Percentiles rank a stretch among this genome's conserved stretches.
Evolutionary conservation across 2,888 invertebrate species (phyloP).

Genomic region (Ormyrus nitidulus): DNA sequence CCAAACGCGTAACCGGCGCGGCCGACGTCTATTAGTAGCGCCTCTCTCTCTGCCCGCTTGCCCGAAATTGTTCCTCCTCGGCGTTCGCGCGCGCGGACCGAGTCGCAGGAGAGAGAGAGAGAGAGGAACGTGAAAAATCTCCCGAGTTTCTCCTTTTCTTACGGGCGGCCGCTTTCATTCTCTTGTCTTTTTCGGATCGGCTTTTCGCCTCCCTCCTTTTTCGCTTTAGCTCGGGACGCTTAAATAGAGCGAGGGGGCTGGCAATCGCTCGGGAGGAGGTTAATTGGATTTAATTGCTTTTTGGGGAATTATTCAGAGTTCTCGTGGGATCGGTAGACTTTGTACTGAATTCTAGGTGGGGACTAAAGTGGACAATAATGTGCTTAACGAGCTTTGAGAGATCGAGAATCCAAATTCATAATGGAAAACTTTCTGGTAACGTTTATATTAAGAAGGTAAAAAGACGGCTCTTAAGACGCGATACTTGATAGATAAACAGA

Average conservation of each 20-base stretch:
- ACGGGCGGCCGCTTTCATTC: no score
- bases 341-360: no score
- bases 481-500: conserved; percentile 33
- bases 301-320: no score
- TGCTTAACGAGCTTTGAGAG: no score
- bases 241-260: no score
- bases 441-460: conserved; percentile 9
- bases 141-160: not conserved
- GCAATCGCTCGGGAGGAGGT: no score
- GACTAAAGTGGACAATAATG: no score
- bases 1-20: conserved; percentile 41
- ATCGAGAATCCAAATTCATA: no score
- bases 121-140: conserved; percentile 2
- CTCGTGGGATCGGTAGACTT: not conserved
- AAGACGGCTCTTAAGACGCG: conserved; percentile 8
- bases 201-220: not conserved
- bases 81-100: no score
- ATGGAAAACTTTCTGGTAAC: conserved; percentile 10
- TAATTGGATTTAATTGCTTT: no score
- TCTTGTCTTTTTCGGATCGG: not conserved
- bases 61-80: conserved; percentile 19
- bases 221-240: no score
- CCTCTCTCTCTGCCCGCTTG: conserved; percentile 6
- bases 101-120: not conserved
- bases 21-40: conserved; percentile 33